Conservation (phyloP, 2,113 vertebrate species). For the Heteronetta atricapilla region DNA sequence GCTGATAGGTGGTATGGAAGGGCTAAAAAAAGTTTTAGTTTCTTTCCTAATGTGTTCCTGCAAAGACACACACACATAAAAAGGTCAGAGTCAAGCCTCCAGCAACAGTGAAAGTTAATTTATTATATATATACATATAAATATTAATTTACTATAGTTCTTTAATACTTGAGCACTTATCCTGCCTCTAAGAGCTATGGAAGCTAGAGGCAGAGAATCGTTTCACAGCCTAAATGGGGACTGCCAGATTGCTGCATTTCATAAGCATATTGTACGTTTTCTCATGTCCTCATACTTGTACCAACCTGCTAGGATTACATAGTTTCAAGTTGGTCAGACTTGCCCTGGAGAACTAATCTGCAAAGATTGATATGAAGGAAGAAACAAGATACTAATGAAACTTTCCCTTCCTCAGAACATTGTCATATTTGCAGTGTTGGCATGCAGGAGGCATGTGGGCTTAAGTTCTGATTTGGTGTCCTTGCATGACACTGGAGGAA, state of each 20-base stretch:
- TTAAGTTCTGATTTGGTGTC: not conserved
- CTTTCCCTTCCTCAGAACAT: not conserved
- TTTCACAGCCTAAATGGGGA: not conserved
- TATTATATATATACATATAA: no score
- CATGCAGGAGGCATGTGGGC: not conserved
- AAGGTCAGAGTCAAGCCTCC: not conserved
- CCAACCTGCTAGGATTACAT: not conserved
- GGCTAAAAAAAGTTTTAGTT: not conserved
- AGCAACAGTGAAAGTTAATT: not conserved
- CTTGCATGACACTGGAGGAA: not conserved
- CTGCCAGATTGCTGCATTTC: not conserved
- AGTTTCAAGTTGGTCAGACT: constrained; percentile 1
- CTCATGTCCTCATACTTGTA: not conserved
- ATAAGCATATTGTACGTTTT: not conserved
- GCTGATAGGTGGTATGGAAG: not conserved
- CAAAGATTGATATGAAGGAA: not conserved
- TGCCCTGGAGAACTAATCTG: not conserved
- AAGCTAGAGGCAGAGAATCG: not conserved
- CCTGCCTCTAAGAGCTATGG: not conserved
- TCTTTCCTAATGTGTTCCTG: not conserved
- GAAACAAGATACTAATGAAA: not conserved
- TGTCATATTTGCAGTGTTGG: not conserved
- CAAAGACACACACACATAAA: not conserved
- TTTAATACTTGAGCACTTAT: not conserved
- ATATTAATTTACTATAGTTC: not conserved